A percentile compares a stretch with the other conserved stretches of the same genome.
Conservation (phyloP, 2,113 vertebrate species). For the Gambusia affinis region DNA sequence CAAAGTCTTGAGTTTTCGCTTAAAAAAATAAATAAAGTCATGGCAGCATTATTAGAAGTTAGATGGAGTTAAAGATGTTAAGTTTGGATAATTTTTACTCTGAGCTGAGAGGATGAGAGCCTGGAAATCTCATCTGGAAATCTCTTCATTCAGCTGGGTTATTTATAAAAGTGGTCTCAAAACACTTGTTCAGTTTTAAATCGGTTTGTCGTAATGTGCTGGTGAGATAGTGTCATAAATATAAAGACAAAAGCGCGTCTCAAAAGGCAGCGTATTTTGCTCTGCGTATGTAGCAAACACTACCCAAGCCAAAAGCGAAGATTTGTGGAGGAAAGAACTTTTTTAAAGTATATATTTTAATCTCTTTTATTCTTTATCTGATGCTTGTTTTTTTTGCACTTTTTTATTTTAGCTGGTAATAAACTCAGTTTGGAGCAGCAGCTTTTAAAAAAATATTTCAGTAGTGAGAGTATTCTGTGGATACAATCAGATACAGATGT, state of each 20-base stretch:
- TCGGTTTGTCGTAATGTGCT: conserved; percentile 22
- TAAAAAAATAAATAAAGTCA: not conserved
- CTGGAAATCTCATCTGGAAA: not conserved
- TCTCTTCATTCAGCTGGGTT: not conserved
- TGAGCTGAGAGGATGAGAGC: not conserved
- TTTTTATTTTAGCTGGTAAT: not conserved
- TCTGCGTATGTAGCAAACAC: conserved; percentile 77
- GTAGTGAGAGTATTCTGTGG: too few relatives aligned
- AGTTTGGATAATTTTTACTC: not conserved
- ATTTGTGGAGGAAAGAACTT: conserved; percentile 51
- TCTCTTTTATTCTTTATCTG: conserved; percentile 35
- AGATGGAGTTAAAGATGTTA: not conserved
- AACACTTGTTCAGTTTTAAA: conserved; percentile 16
- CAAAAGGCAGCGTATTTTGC: conserved; percentile 30
- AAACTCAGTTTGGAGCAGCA: not conserved
- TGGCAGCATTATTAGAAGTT: not conserved
- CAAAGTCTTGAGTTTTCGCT: too few relatives aligned
- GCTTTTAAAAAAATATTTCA: too few relatives aligned
- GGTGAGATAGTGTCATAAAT: conserved; percentile 48
- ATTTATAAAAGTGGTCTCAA: not conserved
- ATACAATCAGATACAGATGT: too few relatives aligned
- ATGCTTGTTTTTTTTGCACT: conserved; percentile 33
- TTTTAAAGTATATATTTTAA: conserved; percentile 59
- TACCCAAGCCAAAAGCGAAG: conserved; percentile 73
- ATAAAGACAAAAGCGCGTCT: conserved; percentile 36